These are phyloP conservation scores for Drosophila quinaria DNA, from an alignment of 2,888 invertebrate species.

Conservation along the genomic window DNA sequence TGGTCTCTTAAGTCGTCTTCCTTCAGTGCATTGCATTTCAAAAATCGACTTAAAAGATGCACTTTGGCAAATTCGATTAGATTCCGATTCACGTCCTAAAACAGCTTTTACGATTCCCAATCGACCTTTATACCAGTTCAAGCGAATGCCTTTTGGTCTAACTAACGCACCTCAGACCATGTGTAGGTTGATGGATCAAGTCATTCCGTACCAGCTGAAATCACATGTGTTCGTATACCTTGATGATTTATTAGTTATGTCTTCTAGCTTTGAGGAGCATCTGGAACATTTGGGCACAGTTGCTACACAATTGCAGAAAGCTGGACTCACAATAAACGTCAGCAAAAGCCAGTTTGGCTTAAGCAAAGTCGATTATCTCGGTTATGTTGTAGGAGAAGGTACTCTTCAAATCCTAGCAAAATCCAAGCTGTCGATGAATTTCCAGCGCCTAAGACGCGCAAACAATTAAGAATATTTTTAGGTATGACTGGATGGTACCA, in stretches of 20 bases:
- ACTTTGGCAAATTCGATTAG: no score
- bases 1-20: no score
- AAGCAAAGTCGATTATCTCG: conserved; percentile 6
- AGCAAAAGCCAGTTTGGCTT: conserved; percentile 11
- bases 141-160: neutral
- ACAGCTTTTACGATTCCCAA: conserved; percentile 12
- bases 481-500: conserved; percentile 26
- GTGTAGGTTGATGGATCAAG: conserved; percentile 10
- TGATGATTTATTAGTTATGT: neutral
- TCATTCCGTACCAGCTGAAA: conserved; percentile 9
- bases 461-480: conserved; percentile 10
- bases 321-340: conserved; percentile 10
- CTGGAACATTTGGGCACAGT: neutral
- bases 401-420: neutral
- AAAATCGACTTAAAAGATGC: no score
- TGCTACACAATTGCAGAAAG: neutral
- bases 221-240: neutral
- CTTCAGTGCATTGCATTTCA: no score
- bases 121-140: conserved; percentile 9
- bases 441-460: conserved; percentile 12
- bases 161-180: conserved; percentile 1
- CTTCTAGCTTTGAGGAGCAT: conserved; percentile 5
- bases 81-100: neutral
- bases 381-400: neutral
- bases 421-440: neutral